Base-by-base conservation (phyloP, 1,140 invertebrate genomes). In the Drosophila asahinai region DNA sequence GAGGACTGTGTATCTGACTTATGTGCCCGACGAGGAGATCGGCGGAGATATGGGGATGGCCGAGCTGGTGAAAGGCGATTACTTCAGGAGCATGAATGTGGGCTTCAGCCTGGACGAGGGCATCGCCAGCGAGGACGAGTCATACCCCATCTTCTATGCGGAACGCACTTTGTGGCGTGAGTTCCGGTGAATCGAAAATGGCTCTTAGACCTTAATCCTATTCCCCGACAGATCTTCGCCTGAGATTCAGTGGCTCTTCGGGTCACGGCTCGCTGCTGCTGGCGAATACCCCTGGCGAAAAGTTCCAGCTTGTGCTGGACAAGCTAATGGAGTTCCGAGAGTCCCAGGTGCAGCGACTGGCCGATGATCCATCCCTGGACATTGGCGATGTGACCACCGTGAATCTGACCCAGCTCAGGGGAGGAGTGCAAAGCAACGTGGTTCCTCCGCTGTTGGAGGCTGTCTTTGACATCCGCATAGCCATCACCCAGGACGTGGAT, bases 21-120 rank as follows among this genome's bases (percentile, higher is more conserved):
- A 97, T 94, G 96, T 97, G 27, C 97, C 97, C 83, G 98, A 99
- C 94, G 98, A 99, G 93, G 98, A 99, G 94, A 96, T 97, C 72
- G 98, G 98, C 1, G 97, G 98, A 2, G 86, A 94, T 12, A 94
- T 96, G 54, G 98, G 98, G 19, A 98, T 99, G 97, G 93, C 94
- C 66, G 93, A 94, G 64, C 98, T 98, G 93, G 95, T 98, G 1
- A 91, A 96, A 14, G 96, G 95, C 1, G 93, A 96, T 36, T 95
- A 96, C 54, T 99, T 98, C 87, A 95, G 95, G 87, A 93, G 94
- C 19, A 93, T 99, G 40, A 98, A 99, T 91, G 94, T 98, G 70
- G 98, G 97, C 1, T 98, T 98, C 93, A 95, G 96, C 25, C 92
- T 99, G 51, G 98, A 99, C 93, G 98, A 99, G 94, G 98, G 91